A percentile compares a stretch with the other conserved stretches of the same genome.
phyloP scores from a whole-genome alignment of 2,113 vertebrate genomes.

The Phycodurus eques region DNA sequence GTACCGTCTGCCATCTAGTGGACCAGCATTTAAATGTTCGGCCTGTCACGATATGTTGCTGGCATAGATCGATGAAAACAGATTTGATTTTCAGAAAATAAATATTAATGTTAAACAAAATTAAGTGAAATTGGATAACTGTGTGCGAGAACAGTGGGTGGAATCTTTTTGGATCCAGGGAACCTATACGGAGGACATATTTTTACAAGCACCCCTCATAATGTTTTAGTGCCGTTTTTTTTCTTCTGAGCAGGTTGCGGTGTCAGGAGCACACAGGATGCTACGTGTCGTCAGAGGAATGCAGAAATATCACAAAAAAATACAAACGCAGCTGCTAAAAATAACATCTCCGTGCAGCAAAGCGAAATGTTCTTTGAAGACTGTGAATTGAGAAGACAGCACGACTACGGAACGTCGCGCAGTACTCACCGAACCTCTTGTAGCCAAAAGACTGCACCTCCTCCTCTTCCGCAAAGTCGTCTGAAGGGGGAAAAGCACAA shows the following conservation, averaged over 20 bases:
- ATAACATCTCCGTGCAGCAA: constrained; percentile 26
- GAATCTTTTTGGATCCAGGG: too few species aligned
- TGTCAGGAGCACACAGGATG: constrained; percentile 50
- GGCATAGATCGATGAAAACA: too few species aligned
- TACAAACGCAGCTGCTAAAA: constrained; percentile 37
- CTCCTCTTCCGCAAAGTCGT: constrained; percentile 96
- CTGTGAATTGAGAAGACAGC: constrained; percentile 1
- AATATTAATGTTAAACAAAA: too few species aligned
- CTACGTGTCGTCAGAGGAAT: constrained; percentile 18
- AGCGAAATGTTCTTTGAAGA: constrained; percentile 8
- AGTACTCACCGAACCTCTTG: constrained; percentile 94
- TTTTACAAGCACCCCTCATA: too few species aligned
- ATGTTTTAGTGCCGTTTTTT: background rate
- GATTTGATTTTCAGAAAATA: too few species aligned
- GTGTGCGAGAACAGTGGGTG: too few species aligned
- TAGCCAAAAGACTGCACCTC: constrained; percentile 98
- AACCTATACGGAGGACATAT: too few species aligned
- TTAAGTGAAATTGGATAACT: too few species aligned
- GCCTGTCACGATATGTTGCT: too few species aligned
- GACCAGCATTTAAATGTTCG: too few species aligned
- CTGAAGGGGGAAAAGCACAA: constrained; percentile 58
- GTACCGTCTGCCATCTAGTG: background rate
- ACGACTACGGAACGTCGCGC: background rate
- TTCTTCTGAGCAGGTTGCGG: background rate
- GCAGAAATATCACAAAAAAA: constrained; percentile 7